Evolutionary conservation across 2,797 vertebrate genomes (phyloP), one percentile per base, ranked within the genome.

Genomic region (Gymnoscopelus braueri): DNA sequence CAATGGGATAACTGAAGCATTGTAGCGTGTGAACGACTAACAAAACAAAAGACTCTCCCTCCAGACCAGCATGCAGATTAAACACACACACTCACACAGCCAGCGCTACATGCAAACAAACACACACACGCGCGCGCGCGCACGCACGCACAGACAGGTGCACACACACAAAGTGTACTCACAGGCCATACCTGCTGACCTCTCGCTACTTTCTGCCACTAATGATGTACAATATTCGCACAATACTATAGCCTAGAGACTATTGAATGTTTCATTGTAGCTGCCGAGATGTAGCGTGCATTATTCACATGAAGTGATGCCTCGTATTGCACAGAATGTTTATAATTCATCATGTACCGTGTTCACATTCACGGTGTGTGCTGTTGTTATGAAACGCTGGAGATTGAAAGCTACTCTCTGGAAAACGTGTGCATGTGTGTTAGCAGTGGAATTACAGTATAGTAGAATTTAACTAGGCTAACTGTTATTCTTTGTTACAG

Each of bases 221-320:
- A 89, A 86, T 87, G 74, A 77, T 66, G 80, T 89, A 73, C 82
- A 91, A 86, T 87, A 90, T 91, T 92, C 80, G 87, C 88, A 77
- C 53, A 44, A 8, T 8, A 44, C 7, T 8, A 8, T 3, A 10
- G 39, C 39, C 8, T 65, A 63, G 56, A 61, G 69, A 69, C 78
- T 76, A 56, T 78, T 91, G 84, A 87, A 88, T 88, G 82, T 88
- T 90, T 89, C 74, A 89, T 87, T 78, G 71, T 78, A 79, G 71
- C 81, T 56, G 68, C 74, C 65, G 75, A 71, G 69, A 88, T 80
- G 78, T 62, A 68, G 63, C 63, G 69, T 73, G 81, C 80, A 87
- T 85, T 86, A 86, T 87, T 81, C 87, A 86, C 77, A 85, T 19
- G 19, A 65, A 8, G 8, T 10, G 7, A 44, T 9, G 70, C 58